Evolutionary conservation across 1,140 invertebrate genomes (phyloP).

Genomic region (Drosophila dunni): DNA sequence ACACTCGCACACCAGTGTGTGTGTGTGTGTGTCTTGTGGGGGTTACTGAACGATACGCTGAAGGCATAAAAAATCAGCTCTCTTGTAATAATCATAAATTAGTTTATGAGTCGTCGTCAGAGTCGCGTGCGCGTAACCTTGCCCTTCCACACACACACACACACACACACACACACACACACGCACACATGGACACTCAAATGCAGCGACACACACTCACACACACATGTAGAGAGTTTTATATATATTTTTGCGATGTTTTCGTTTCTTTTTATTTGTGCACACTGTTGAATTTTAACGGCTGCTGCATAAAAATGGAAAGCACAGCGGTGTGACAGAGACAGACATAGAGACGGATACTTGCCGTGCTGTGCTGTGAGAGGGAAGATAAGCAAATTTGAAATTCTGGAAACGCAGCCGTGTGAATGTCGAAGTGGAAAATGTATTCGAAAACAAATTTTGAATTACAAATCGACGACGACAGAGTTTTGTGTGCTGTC

Average conservation of each 20-base stretch:
- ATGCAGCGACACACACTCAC: conserved; percentile 11
- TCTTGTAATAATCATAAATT: conserved; percentile 84
- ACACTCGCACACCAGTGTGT: conserved; percentile 20
- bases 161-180: conserved; percentile 15
- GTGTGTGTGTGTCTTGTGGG: conserved; percentile 35
- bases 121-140: conserved; percentile 78
- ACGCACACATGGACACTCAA: conserved; percentile 9
- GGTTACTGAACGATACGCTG: conserved; percentile 52
- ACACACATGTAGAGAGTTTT: conserved; percentile 24
- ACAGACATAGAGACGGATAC: conserved; percentile 1
- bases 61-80: conserved; percentile 79
- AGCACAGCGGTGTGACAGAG: conserved; percentile 10
- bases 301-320: conserved; percentile 72
- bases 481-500: conserved; percentile 22
- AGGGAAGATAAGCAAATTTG: conserved; percentile 64
- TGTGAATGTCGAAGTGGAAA: conserved; percentile 69
- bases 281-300: conserved; percentile 79
- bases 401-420: conserved; percentile 65
- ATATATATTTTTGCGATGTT: conserved; percentile 23
- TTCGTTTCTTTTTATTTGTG: conserved; percentile 41
- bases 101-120: conserved; percentile 77
- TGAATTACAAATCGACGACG: conserved; percentile 80
- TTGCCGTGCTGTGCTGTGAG: neutral
- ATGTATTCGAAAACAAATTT: conserved; percentile 83
- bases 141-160: conserved; percentile 61